Evolutionary conservation across 2,113 vertebrate species (phyloP).

Genomic region (Corythaixoides concolor): DNA sequence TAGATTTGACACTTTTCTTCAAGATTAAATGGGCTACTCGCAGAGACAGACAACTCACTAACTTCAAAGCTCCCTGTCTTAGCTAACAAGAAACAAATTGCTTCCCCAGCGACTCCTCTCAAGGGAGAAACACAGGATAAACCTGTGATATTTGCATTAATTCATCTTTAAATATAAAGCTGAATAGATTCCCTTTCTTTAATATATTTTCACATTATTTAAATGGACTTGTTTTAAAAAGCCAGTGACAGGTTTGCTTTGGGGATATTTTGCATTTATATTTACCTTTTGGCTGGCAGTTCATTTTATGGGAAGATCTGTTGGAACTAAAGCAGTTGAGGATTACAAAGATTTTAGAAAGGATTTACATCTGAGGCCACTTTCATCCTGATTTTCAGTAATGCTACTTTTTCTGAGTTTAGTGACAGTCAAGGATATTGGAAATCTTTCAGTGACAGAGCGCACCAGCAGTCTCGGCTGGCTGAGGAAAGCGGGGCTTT

Average conservation of each 20-base stretch:
- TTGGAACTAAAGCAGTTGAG: background rate
- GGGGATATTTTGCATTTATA: constrained; percentile 37
- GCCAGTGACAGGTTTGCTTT: constrained; percentile 15
- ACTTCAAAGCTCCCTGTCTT: constrained; percentile 67
- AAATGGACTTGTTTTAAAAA: constrained; percentile 66
- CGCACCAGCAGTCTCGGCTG: fast-evolving
- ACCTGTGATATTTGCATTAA: constrained; percentile 64
- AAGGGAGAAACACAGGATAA: constrained; percentile 38
- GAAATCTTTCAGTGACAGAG: background rate
- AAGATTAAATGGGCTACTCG: constrained; percentile 25
- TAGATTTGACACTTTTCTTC: constrained; percentile 33
- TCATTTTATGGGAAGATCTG: background rate
- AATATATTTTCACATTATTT: constrained; percentile 45
- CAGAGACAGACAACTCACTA: constrained; percentile 25
- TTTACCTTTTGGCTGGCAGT: constrained; percentile 14
- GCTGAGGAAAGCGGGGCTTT: background rate
- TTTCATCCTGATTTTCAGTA: background rate
- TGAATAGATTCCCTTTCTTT: constrained; percentile 39
- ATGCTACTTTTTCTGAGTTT: background rate
- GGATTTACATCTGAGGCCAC: background rate
- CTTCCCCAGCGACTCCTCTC: constrained; percentile 67
- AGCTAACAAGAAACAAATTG: constrained; percentile 75
- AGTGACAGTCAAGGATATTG: background rate
- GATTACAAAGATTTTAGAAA: constrained; percentile 33
- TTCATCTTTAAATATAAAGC: constrained; percentile 63